Conservation (phyloP, 2,888 invertebrate genomes). For the Diarsia rubi region DNA sequence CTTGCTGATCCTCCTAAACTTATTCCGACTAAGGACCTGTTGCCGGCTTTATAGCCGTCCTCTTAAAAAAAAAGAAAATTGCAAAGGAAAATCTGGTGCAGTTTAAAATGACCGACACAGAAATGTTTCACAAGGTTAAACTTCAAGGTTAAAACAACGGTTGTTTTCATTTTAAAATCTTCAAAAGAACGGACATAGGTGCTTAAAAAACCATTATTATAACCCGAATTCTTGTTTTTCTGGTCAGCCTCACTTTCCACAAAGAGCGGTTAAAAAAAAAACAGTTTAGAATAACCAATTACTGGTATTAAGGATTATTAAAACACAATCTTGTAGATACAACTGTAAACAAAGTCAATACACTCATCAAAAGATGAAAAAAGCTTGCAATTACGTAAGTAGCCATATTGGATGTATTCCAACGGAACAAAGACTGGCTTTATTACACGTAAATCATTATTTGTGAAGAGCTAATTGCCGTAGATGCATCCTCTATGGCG, state of each 20-base stretch:
- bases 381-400: conserved; percentile 69
- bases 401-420: conserved; percentile 73
- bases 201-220: conserved; percentile 27
- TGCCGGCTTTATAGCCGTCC: not conserved
- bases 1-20: not conserved
- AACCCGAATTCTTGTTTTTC: conserved; percentile 20
- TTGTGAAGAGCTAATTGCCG: conserved; percentile 70
- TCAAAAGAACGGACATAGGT: conserved; percentile 26
- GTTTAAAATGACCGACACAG: conserved; percentile 8
- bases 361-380: conserved; percentile 61
- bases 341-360: conserved; percentile 66
- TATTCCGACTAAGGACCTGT: not conserved
- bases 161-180: conserved; percentile 32
- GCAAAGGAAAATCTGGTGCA: conserved; percentile 3
- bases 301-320: conserved; percentile 41
- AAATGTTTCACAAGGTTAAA: not conserved
- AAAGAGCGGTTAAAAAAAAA: conserved; percentile 29
- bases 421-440: conserved; percentile 74
- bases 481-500: conserved; percentile 37
- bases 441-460: conserved; percentile 73
- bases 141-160: conserved; percentile 23
- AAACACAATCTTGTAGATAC: conserved; percentile 32
- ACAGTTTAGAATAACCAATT: conserved; percentile 21
- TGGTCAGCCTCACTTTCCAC: conserved; percentile 11
- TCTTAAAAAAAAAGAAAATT: not conserved